Evolutionary conservation across 1,140 invertebrate genomes (phyloP).

Genomic region (Aradophagus sp.): DNA sequence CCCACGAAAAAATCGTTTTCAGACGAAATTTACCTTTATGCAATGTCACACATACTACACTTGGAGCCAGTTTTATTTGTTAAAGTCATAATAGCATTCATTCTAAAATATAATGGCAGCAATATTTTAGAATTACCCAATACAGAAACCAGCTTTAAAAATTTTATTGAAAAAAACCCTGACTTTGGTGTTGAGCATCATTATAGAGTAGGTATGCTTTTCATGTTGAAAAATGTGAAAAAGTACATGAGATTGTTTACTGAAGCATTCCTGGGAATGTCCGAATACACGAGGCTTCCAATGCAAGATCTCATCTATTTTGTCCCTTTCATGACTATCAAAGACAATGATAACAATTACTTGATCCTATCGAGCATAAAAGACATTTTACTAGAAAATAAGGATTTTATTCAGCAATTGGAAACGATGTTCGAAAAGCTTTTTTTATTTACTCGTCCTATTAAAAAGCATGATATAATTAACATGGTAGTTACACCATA

Average conservation of each 20-base stretch:
- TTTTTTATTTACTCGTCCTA: too few species aligned
- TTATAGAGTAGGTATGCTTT: slow-evolving; percentile 58
- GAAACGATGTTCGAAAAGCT: too few species aligned
- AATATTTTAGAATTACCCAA: slow-evolving; percentile 49
- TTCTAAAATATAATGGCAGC: slow-evolving; percentile 60
- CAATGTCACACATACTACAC: slow-evolving; percentile 21
- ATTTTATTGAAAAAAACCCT: slow-evolving; percentile 58
- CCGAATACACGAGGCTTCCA: slow-evolving; percentile 56
- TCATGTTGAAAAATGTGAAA: slow-evolving; percentile 60
- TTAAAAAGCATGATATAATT: slow-evolving; percentile 54
- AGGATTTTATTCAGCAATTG: too few species aligned
- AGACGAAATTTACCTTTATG: slow-evolving; percentile 47
- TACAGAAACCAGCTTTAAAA: slow-evolving; percentile 54
- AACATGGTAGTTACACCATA: slow-evolving; percentile 62
- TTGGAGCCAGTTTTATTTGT: slow-evolving; percentile 53
- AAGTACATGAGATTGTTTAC: slow-evolving; percentile 60
- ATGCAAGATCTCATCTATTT: slow-evolving; percentile 58
- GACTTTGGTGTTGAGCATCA: slow-evolving; percentile 35
- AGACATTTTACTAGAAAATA: too few species aligned
- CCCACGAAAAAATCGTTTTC: slow-evolving; percentile 21
- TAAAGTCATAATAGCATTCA: slow-evolving; percentile 56
- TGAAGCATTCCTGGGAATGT: slow-evolving; percentile 62
- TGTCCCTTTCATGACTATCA: slow-evolving; percentile 58
- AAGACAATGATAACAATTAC: slow-evolving; percentile 34
- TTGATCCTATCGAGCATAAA: too few species aligned